Evolutionary conservation across 1,140 invertebrate genomes (phyloP).

Genomic region (Chionoecetes opilio): DNA sequence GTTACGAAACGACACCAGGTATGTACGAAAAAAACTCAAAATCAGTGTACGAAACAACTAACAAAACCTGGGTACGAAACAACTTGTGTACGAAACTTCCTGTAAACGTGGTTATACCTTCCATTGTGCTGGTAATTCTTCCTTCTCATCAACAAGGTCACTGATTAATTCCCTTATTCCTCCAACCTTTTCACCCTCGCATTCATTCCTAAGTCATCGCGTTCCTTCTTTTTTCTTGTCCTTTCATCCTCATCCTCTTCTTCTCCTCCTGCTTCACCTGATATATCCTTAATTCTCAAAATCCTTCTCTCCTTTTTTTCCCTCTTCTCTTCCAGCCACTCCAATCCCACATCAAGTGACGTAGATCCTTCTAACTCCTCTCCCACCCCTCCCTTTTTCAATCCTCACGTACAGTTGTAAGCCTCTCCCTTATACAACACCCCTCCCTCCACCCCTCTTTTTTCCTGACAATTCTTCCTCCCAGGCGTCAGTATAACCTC

Average conservation of each 20-base stretch:
- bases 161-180: background rate
- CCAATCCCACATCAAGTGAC: constrained; percentile 1
- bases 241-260: background rate
- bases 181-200: background rate
- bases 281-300: background rate
- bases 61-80: no score
- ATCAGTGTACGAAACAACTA: no score
- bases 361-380: background rate
- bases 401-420: constrained; percentile 2
- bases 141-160: no score
- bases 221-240: background rate
- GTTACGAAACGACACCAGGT: no score
- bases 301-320: background rate
- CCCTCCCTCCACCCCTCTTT: background rate
- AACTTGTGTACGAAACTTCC: no score
- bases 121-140: no score
- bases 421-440: background rate
- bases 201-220: constrained; percentile 33
- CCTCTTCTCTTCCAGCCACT: background rate
- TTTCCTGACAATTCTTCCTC: background rate
- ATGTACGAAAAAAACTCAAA: no score
- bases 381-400: background rate
- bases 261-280: background rate
- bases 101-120: no score
- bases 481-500: background rate